Percentiles rank a stretch among this genome's conserved stretches.
Conservation (phyloP, 2,888 invertebrate species). For the Agrotis exclamationis region DNA sequence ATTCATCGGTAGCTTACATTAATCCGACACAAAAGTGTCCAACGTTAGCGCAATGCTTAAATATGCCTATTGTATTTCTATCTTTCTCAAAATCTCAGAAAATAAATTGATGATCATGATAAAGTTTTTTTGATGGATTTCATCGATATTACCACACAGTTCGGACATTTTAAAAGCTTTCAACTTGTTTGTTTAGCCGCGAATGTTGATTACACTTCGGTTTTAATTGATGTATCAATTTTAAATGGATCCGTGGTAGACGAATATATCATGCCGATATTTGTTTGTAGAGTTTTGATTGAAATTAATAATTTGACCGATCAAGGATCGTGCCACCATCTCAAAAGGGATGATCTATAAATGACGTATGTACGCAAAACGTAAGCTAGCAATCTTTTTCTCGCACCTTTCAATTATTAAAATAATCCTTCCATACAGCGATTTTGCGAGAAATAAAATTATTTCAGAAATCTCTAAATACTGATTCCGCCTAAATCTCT, state of each 20-base stretch:
- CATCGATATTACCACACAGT: not conserved
- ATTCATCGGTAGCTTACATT: too few species aligned
- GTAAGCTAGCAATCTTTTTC: not conserved
- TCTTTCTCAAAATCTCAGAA: too few species aligned
- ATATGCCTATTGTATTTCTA: too few species aligned
- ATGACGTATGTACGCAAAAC: not conserved
- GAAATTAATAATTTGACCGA: not conserved
- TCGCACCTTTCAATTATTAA: too few species aligned
- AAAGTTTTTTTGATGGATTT: not conserved
- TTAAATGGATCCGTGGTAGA: conserved; percentile 9
- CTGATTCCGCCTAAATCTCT: too few species aligned
- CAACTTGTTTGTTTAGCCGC: not conserved
- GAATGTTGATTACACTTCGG: conserved; percentile 12
- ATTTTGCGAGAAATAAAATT: too few species aligned
- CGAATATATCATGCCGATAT: too few species aligned
- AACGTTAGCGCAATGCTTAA: too few species aligned
- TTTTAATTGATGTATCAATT: conserved; percentile 29
- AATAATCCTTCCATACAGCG: too few species aligned
- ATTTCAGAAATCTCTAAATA: too few species aligned
- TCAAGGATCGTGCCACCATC: not conserved
- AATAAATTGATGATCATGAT: not conserved
- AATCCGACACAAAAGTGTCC: too few species aligned
- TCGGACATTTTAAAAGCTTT: conserved; percentile 23
- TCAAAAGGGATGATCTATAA: too few species aligned
- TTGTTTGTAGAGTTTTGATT: not conserved